These are phyloP conservation scores for Mergus octosetaceus DNA, from an alignment of 2,797 vertebrate genomes.

Conservation along the genomic window DNA sequence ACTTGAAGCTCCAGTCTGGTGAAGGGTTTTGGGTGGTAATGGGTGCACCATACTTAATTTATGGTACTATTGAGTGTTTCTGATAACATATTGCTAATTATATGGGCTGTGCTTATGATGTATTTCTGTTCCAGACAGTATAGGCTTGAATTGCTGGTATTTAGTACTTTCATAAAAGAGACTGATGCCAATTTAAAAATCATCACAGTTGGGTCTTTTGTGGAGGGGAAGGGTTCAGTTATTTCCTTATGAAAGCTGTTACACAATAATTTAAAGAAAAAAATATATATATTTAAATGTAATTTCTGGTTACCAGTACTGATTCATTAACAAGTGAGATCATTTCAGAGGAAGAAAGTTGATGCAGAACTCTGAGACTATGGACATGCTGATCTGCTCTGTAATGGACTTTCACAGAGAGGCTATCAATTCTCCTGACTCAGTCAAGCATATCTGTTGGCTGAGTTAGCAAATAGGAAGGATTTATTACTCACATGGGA, in stretches of 20 bases:
- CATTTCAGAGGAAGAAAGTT: slow-evolving; percentile 27
- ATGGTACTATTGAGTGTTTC: slow-evolving; percentile 54
- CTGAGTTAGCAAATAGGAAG: slow-evolving; percentile 73
- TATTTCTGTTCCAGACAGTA: slow-evolving; percentile 65
- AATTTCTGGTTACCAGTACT: slow-evolving; percentile 13
- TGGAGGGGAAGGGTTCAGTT: rapidly evolving
- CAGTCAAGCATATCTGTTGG: slow-evolving; percentile 63
- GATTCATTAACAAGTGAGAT: slow-evolving; percentile 31
- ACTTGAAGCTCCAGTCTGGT: not conserved
- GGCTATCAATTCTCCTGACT: slow-evolving; percentile 71
- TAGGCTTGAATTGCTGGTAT: slow-evolving; percentile 61
- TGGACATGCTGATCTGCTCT: slow-evolving; percentile 52
- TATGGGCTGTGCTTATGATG: slow-evolving; percentile 56
- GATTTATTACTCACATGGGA: slow-evolving; percentile 67
- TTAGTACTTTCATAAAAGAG: slow-evolving; percentile 49
- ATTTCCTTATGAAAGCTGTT: not conserved
- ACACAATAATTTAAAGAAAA: not conserved
- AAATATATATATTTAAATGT: not conserved
- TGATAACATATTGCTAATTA: slow-evolving; percentile 63
- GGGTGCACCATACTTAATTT: slow-evolving; percentile 54
- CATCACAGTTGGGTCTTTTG: not conserved
- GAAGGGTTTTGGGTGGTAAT: slow-evolving; percentile 16
- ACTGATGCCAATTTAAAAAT: slow-evolving; percentile 45
- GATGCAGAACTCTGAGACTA: slow-evolving; percentile 63
- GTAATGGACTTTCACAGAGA: slow-evolving; percentile 71